Conservation (phyloP, 2,888 invertebrate genomes). For the Eubasilissa splendida region DNA sequence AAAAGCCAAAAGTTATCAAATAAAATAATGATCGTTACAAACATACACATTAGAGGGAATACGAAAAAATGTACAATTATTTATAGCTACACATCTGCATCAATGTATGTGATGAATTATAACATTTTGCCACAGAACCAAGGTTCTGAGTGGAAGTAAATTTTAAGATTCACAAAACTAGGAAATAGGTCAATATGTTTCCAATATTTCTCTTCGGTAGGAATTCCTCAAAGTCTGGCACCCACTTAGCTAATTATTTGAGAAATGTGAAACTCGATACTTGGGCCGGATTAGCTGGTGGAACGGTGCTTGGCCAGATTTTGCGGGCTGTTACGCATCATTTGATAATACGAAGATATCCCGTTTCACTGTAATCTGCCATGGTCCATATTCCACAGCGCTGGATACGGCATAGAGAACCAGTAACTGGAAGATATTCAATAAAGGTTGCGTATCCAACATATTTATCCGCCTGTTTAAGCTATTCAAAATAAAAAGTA, state of each 20-base stretch:
- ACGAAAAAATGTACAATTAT: no score
- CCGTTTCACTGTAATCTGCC: slow-evolving; percentile 18
- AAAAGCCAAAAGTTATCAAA: no score
- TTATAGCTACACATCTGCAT: no score
- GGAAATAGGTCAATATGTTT: slow-evolving; percentile 47
- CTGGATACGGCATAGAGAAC: background rate
- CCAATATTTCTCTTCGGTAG: slow-evolving; percentile 41
- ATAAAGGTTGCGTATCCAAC: no score
- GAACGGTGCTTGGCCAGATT: background rate
- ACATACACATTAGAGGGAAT: no score
- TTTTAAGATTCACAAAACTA: background rate
- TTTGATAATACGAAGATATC: slow-evolving; percentile 20
- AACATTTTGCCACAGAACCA: background rate
- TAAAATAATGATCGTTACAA: no score
- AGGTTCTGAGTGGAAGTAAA: no score
- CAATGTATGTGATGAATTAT: no score
- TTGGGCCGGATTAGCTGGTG: background rate
- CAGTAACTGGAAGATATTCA: slow-evolving; percentile 3
- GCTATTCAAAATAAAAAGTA: no score
- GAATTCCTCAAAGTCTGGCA: slow-evolving; percentile 42
- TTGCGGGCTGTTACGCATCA: slow-evolving; percentile 22
- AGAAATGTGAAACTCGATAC: slow-evolving; percentile 38
- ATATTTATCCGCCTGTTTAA: no score
- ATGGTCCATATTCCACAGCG: background rate
- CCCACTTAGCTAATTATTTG: slow-evolving; percentile 54